Conservation (phyloP, 1,140 invertebrate species). For the Drosophila fuyamai region DNA sequence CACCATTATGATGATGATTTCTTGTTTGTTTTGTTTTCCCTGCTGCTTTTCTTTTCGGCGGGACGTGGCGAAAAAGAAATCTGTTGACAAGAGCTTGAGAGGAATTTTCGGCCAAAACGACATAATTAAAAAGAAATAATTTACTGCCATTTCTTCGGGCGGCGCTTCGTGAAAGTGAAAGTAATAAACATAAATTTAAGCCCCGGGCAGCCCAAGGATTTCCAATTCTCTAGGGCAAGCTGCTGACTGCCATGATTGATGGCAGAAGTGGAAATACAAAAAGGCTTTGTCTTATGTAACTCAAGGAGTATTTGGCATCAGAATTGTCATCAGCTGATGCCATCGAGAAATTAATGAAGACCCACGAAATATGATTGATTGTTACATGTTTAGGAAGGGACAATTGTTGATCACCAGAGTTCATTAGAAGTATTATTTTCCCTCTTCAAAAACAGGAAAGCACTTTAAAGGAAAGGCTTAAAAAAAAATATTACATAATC, state of each 20-base stretch:
- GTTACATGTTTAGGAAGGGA: conserved; percentile 6
- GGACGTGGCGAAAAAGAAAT: conserved; percentile 25
- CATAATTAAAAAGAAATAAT: conserved; percentile 79
- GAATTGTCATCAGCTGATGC: conserved; percentile 71
- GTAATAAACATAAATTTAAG: conserved; percentile 74
- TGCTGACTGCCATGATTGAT: conserved; percentile 64
- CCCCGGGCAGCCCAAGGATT: conserved; percentile 30
- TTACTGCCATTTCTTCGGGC: conserved; percentile 42
- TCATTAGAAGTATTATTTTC: conserved; percentile 20
- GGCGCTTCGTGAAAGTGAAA: conserved; percentile 21
- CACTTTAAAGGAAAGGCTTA: neutral
- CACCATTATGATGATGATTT: conserved; percentile 48
- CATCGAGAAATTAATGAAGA: conserved; percentile 64
- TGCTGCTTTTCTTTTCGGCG: neutral
- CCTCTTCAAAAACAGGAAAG: neutral
- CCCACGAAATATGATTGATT: conserved; percentile 56
- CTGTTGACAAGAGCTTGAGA: conserved; percentile 51
- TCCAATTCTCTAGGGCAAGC: conserved; percentile 46
- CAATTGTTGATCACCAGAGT: conserved; percentile 33
- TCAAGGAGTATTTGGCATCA: conserved; percentile 41
- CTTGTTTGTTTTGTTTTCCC: conserved; percentile 58
- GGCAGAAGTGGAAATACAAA: conserved; percentile 25
- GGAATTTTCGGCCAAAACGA: conserved; percentile 55
- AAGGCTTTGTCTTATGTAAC: conserved; percentile 56
- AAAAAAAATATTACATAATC: neutral